Base-by-base conservation (phyloP, 2,888 invertebrate species). In the Steinernema carpocapsae region DNA sequence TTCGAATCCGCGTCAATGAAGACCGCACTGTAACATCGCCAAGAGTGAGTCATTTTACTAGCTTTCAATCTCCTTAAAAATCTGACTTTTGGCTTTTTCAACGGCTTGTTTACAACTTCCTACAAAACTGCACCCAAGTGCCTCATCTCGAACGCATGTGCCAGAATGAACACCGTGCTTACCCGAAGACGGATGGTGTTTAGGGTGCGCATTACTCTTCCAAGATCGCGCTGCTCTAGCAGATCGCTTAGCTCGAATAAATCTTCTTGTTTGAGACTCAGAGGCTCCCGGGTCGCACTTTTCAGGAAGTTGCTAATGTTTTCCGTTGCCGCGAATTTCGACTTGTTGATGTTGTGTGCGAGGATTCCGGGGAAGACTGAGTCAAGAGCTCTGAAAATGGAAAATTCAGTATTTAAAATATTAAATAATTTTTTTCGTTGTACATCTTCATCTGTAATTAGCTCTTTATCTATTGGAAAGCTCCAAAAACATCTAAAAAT, bases 251-350 rank as follows among this genome's bases (percentile, higher is more conserved):
- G 22, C 51, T 77, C 77, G 46, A 77, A 77, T 42, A 77, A 45
- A 22, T 77, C 77, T n/a, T 76, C 75, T 14, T 45, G n/a, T n/a
- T 45, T n/a, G 24, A 56, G 56, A 22, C 24, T 26, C 24, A 56
- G 56, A 24, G 56, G 56, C 56, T 22, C 56, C 24, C 56, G 56
- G 10, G 6, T 26, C 4, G 76, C 72, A 43, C 77, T 76, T 32
- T 76, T 76, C 45, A 82, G 71, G 71, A 82, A 82, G 48, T 77
- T 82, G 17, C 52, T 76, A 2, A 82, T 74, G 70, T 82, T 82
- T 42, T 82, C 82, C n/a, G 75, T 78, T 14, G 82, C 76, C 17
- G 80, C 76, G 64, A 82, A 82, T 22, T 83, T 75, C 37, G 82
- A 72, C 26, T 76, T 77, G 59, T 81, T 82, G 43, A 78, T 77